phyloP scores from a whole-genome alignment of 1,140 invertebrate species.

The Ridgeia piscesae region DNA sequence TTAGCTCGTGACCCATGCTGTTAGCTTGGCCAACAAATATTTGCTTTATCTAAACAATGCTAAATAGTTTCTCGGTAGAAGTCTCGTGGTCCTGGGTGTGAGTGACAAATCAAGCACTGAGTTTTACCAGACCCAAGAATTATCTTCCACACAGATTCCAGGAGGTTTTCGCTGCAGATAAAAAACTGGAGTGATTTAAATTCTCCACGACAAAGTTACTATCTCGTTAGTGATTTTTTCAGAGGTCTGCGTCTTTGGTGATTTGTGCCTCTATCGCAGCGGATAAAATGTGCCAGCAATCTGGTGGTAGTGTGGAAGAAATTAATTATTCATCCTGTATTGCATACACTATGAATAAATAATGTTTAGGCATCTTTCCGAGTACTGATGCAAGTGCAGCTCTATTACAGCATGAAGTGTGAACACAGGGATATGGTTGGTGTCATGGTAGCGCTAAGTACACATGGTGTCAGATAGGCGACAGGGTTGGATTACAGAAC shows the following conservation, averaged over 20 bases:
- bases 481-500: background rate
- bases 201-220: background rate
- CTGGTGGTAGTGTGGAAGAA: background rate
- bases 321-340: background rate
- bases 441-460: background rate
- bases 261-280: background rate
- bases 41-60: slow-evolving; percentile 1
- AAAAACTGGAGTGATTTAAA: background rate
- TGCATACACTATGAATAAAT: background rate
- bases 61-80: background rate
- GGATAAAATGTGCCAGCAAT: background rate
- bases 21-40: background rate
- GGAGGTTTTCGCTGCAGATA: background rate
- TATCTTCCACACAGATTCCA: background rate
- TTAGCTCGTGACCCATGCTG: background rate
- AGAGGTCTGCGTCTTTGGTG: background rate
- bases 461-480: background rate
- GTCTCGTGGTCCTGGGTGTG: background rate
- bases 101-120: background rate
- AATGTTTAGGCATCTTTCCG: background rate
- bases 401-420: background rate
- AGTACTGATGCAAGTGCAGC: background rate
- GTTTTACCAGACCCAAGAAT: background rate
- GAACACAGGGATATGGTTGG: background rate
- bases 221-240: background rate